Percentiles rank a stretch among this genome's conserved stretches.
phyloP scores from a whole-genome alignment of 2,797 vertebrate genomes.

The Limosa lapponica region DNA sequence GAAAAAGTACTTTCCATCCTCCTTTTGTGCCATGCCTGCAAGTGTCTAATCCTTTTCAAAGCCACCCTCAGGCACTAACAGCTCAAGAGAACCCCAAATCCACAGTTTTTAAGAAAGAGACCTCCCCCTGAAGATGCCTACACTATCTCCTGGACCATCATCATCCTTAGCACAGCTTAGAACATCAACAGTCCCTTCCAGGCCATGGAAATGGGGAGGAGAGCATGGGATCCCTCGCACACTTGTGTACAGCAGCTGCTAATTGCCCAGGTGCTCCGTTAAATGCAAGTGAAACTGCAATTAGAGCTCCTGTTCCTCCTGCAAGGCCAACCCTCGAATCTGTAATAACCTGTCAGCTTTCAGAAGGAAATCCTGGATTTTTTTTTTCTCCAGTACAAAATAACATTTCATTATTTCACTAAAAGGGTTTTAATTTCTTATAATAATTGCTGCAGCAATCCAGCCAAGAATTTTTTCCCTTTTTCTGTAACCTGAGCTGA shows the following conservation, averaged over 20 bases:
- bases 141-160: background rate
- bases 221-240: background rate
- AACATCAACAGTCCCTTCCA: rapidly evolving
- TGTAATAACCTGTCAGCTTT: background rate
- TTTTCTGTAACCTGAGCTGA: constrained; percentile 22
- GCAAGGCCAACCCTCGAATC: background rate
- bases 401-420: constrained; percentile 17
- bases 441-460: background rate
- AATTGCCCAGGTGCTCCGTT: background rate
- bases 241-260: background rate
- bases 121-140: background rate
- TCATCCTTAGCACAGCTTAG: background rate
- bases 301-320: background rate
- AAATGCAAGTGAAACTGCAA: background rate
- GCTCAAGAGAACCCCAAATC: background rate
- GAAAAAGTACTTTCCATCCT: background rate
- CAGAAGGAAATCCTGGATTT: background rate
- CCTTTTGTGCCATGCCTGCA: background rate
- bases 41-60: background rate
- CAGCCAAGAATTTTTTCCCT: background rate
- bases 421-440: constrained; percentile 16
- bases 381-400: background rate
- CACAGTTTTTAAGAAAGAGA: background rate
- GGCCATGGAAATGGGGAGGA: background rate
- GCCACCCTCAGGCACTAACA: too few species aligned